These are phyloP conservation scores for Lasioglossum marginatum DNA, from an alignment of 2,888 invertebrate species.

Conservation along the genomic window DNA sequence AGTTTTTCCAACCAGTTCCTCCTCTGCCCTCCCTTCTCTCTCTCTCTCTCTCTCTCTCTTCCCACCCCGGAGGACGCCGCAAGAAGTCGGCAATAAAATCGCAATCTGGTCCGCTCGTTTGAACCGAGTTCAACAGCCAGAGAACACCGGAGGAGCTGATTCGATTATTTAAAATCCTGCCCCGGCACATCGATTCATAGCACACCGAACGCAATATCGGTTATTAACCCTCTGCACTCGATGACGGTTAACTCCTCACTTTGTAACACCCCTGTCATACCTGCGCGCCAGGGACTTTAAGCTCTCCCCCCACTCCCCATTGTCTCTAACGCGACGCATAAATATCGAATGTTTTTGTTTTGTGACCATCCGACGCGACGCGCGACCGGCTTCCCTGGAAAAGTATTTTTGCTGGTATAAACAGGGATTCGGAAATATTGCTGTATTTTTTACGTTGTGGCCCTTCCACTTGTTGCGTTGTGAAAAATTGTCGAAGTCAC, in stretches of 20 bases:
- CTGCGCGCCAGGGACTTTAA: not conserved
- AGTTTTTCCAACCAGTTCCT: slow-evolving; percentile 3
- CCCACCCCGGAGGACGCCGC: not conserved
- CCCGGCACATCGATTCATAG: not conserved
- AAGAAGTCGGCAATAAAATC: slow-evolving; percentile 14
- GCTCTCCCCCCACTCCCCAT: not conserved
- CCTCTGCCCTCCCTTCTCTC: not conserved
- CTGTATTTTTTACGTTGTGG: not conserved
- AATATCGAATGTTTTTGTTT: not conserved
- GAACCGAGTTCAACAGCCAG: not conserved
- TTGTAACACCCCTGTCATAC: not conserved
- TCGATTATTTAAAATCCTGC: not conserved
- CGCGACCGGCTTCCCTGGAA: not conserved
- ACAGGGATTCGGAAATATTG: not conserved
- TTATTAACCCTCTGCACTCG: not conserved
- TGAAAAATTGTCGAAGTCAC: not conserved
- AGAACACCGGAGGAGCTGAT: not conserved
- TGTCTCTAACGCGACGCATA: not conserved
- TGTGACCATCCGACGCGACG: not conserved
- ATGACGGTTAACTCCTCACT: not conserved
- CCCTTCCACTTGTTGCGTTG: not conserved
- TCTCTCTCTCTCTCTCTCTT: too few species aligned
- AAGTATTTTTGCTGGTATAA: not conserved
- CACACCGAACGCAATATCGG: not conserved
- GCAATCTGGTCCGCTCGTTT: not conserved